phyloP scores from a whole-genome alignment of 2,797 vertebrate genomes.

The Falco peregrinus region DNA sequence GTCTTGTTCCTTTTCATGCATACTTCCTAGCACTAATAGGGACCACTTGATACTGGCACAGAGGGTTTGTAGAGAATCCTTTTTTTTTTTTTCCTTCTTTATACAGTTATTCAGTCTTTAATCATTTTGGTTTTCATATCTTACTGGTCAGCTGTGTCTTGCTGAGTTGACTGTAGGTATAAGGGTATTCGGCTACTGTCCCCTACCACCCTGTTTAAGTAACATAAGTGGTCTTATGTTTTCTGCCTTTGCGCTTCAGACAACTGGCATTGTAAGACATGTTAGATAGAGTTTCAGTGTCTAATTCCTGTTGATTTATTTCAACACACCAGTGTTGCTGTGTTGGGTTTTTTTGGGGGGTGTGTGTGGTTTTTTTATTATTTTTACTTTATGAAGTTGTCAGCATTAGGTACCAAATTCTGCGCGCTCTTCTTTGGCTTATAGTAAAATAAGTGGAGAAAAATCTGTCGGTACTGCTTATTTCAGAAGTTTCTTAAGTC shows the following conservation, averaged over 20 bases:
- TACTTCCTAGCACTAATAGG: background rate
- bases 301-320: background rate
- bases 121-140: background rate
- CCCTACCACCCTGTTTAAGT: background rate
- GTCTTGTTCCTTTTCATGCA: constrained; percentile 57
- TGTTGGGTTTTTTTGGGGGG: background rate
- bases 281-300: background rate
- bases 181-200: background rate
- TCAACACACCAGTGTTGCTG: background rate
- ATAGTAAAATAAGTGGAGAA: background rate
- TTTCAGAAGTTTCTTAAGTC: background rate
- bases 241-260: background rate
- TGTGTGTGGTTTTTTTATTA: background rate
- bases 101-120: background rate
- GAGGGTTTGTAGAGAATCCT: background rate
- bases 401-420: background rate
- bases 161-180: background rate
- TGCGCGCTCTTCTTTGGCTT: background rate
- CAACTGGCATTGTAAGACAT: background rate
- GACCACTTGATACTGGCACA: background rate
- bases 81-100: background rate
- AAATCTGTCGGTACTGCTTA: background rate
- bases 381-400: background rate
- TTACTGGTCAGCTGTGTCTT: background rate
- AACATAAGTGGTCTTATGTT: background rate